phyloP scores from a whole-genome alignment of 1,140 invertebrate species.

The Meteorus sp. region DNA sequence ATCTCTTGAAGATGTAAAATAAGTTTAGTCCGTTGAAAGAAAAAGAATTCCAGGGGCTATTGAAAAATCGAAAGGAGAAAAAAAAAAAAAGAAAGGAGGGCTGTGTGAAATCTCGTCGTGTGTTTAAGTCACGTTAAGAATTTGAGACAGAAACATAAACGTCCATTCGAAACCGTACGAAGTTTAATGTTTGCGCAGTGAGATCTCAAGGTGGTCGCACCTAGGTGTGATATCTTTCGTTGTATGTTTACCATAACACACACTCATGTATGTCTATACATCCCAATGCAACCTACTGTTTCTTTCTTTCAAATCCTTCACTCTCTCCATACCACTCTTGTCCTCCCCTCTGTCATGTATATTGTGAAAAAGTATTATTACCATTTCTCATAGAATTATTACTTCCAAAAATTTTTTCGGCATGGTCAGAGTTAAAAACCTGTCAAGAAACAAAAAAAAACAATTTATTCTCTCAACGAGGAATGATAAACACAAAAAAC shows the following conservation, averaged over 20 bases:
- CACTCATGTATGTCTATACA: no score
- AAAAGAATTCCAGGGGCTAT: constrained; percentile 3
- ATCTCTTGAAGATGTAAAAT: not conserved
- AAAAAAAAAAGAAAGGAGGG: no score
- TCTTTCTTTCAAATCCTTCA: constrained; percentile 14
- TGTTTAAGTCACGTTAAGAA: constrained; percentile 31
- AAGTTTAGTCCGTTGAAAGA: not conserved
- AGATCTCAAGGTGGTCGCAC: constrained; percentile 51
- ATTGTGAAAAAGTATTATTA: constrained; percentile 1
- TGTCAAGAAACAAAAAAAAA: no score
- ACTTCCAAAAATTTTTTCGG: not conserved
- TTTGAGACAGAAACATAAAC: constrained; percentile 37
- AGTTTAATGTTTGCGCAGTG: constrained; percentile 29
- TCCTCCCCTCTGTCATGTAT: not conserved
- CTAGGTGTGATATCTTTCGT: constrained; percentile 57
- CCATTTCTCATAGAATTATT: not conserved
- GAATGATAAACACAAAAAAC: no score
- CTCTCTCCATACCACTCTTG: not conserved
- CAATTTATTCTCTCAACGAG: no score
- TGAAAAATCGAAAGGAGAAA: constrained; percentile 15
- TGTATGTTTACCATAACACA: constrained; percentile 31
- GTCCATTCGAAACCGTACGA: constrained; percentile 27
- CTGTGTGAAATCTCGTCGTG: no score
- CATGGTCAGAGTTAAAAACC: no score
- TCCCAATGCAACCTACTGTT: constrained; percentile 30